Conservation (phyloP, 2,113 vertebrate species). For the Cottus gobio region DNA sequence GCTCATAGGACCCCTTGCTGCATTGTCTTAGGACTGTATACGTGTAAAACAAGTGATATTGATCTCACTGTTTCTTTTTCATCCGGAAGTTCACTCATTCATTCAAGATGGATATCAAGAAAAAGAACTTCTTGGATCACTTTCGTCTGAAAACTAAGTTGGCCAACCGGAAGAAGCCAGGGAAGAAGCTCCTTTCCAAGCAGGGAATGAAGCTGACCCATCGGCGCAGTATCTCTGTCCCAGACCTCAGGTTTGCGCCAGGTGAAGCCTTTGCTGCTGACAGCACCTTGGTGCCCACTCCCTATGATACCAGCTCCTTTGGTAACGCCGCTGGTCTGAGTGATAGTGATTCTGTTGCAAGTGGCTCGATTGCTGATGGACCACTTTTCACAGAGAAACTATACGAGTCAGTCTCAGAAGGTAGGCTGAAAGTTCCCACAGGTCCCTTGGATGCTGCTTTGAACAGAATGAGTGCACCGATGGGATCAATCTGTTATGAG, state of each 20-base stretch:
- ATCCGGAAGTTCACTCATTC: constrained; percentile 16
- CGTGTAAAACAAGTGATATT: neutral
- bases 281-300: neutral
- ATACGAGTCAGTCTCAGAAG: neutral
- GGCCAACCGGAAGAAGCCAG: constrained; percentile 56
- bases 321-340: constrained; percentile 27
- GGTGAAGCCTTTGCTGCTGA: constrained; percentile 2
- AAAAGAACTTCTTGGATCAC: constrained; percentile 71
- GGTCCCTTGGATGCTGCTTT: neutral
- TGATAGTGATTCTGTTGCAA: constrained; percentile 61
- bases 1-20: neutral
- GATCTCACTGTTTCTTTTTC: neutral
- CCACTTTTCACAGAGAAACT: constrained; percentile 31
- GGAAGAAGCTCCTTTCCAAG: constrained; percentile 61
- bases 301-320: constrained; percentile 24
- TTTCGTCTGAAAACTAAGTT: constrained; percentile 69
- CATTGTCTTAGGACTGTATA: neutral
- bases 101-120: constrained; percentile 79
- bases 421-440: neutral
- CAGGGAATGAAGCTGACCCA: constrained; percentile 57
- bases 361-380: constrained; percentile 29
- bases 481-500: neutral
- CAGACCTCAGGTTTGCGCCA: constrained; percentile 67
- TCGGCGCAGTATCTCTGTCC: constrained; percentile 82
- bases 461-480: constrained; percentile 29